A percentile compares a stretch with the other conserved stretches of the same genome.
These are phyloP conservation scores for Chionis minor DNA, from an alignment of 2,113 vertebrate genomes.

Conservation along the genomic window DNA sequence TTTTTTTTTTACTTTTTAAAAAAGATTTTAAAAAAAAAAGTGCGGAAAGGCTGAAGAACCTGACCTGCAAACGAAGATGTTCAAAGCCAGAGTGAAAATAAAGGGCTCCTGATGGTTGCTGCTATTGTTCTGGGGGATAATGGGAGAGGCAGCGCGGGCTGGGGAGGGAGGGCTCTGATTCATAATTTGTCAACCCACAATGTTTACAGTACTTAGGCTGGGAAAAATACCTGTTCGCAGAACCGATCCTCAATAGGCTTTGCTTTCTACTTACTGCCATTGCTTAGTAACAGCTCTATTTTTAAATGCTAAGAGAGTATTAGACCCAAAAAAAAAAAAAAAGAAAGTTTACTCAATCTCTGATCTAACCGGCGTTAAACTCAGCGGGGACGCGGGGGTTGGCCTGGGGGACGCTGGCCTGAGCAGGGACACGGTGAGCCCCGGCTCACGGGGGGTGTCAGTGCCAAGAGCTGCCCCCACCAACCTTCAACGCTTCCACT, in stretches of 20 bases:
- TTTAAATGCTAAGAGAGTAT: conserved; percentile 40
- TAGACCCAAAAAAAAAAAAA: background rate
- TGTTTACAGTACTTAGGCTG: background rate
- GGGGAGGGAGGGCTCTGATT: conserved; percentile 14
- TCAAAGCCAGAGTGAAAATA: background rate
- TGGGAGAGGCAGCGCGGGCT: background rate
- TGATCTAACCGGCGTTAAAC: rapidly evolving
- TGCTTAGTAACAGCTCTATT: conserved; percentile 60
- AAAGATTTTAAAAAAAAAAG: background rate
- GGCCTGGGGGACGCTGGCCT: background rate
- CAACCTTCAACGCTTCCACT: rapidly evolving
- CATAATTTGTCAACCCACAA: conserved; percentile 4
- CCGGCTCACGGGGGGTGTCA: rapidly evolving
- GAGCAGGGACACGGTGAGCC: rapidly evolving
- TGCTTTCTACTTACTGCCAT: background rate
- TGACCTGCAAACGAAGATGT: background rate
- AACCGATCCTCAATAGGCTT: background rate
- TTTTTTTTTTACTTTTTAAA: rapidly evolving
- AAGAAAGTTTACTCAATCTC: background rate
- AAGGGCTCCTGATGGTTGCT: background rate
- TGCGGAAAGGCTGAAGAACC: background rate
- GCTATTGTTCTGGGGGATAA: background rate
- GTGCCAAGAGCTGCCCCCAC: background rate
- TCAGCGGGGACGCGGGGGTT: rapidly evolving
- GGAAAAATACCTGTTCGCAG: conserved; percentile 53